Evolutionary conservation across 2,888 invertebrate species (phyloP), one percentile per base, ranked within the genome.

Genomic region (Alcis repandata): DNA sequence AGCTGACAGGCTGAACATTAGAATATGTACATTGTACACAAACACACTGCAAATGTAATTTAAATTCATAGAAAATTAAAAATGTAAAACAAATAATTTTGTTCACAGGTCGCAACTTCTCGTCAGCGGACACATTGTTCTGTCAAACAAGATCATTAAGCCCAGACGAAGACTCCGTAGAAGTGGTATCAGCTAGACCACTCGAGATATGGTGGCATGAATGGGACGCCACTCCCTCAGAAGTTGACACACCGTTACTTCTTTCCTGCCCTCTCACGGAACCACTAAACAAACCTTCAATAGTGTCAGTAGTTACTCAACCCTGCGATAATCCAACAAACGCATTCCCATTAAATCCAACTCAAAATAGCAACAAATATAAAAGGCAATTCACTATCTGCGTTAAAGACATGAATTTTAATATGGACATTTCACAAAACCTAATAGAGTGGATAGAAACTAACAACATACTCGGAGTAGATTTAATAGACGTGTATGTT

Each of bases 401-500:
- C 78, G 95, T 96, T 1, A 96, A 96, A 85, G 96, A 96, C 59
- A 86, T 97, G 85, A 94, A 95, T 74, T 96, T 96, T 74, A 80
- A 91, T 53, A 91, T 92, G 69, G 95, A 96, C 75, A 94, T 96
- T 52, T 95, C 96, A 4, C 87, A 87, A 27, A 92, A 90, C 59
- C 80, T 97, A 53, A 86, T 96, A 2, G 96, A 96, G 79, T 97
- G 97, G 96, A 92, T 97, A 63, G 96, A 96, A 86, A 91, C 95
- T 0, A 95, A 95, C 75, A 94, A 92, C 73, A 89, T 96, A 69
- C 90, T 97, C 15, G 97, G 96, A 15, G 96, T 95, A 9, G 94
- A 95, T 66, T 91, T 94, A 74, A 94, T 96, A 71, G 94, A 95
- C 76, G 88, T 96, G 57, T 97, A 96, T 79, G 90, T 96, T 36